Evolutionary conservation across 64 coral and sea anemone genomes (phyloP).

Genomic region (Porites lutea): DNA sequence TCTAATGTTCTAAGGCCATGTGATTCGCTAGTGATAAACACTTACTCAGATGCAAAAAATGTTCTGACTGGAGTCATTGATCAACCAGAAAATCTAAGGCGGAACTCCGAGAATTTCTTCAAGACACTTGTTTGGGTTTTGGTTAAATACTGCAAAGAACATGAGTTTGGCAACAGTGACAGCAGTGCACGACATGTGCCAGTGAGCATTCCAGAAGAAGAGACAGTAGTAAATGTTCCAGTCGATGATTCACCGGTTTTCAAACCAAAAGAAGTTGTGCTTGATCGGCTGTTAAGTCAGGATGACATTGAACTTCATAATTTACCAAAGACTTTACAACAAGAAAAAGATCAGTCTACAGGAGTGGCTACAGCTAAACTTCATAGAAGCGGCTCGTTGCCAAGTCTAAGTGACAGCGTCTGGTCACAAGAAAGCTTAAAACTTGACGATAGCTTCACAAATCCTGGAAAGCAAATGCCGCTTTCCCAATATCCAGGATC

Average conservation of each 20-base stretch:
- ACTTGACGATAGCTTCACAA: conserved; percentile 47
- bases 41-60: conserved; percentile 95
- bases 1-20: conserved; percentile 72
- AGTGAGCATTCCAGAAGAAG: conserved; percentile 7
- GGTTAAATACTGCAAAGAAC: conserved; percentile 66
- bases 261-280: neutral
- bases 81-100: conserved; percentile 90
- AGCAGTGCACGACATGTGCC: neutral
- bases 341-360: conserved; percentile 14
- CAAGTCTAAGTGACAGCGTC: conserved; percentile 80
- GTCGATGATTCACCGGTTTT: neutral
- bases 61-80: conserved; percentile 96
- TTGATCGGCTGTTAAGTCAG: conserved; percentile 33
- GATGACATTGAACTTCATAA: conserved; percentile 58
- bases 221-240: neutral
- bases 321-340: neutral
- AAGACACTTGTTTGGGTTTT: conserved; percentile 96
- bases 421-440: conserved; percentile 90
- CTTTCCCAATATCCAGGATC: conserved; percentile 22
- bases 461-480: conserved; percentile 9
- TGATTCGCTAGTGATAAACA: conserved; percentile 65
- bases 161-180: neutral
- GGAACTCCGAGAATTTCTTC: conserved; percentile 89
- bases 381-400: conserved; percentile 77
- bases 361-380: neutral